phyloP scores from a whole-genome alignment of 2,797 vertebrate genomes.

The Karalla daura region DNA sequence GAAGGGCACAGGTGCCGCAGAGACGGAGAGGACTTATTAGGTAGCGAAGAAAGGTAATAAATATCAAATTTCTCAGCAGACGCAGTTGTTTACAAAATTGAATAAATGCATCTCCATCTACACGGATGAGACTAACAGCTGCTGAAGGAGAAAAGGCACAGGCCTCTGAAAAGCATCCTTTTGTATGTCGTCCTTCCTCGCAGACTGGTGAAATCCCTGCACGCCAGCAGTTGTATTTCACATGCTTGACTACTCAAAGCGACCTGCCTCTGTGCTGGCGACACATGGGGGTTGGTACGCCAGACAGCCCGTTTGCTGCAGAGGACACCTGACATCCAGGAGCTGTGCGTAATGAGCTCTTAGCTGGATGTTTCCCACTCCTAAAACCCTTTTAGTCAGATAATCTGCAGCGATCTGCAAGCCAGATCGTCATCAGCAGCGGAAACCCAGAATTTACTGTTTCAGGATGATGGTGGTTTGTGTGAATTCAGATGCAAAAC shows the following conservation, averaged over 20 bases:
- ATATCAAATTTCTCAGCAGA: conserved; percentile 24
- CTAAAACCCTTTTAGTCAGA: conserved; percentile 6
- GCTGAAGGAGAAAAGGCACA: not conserved
- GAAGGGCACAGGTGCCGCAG: conserved; percentile 73
- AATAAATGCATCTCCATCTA: conserved; percentile 14
- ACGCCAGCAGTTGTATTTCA: conserved; percentile 15
- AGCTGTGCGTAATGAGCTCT: conserved; percentile 45
- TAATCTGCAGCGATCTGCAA: conserved; percentile 4
- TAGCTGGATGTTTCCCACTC: conserved; percentile 15
- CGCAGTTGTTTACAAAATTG: conserved; percentile 11
- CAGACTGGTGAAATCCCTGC: conserved; percentile 20
- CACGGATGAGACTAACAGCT: conserved; percentile 4
- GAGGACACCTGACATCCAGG: conserved; percentile 26
- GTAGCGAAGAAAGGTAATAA: conserved; percentile 10
- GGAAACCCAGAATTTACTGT: not conserved
- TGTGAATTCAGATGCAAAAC: conserved; percentile 1
- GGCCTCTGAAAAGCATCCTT: not conserved
- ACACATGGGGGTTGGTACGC: conserved; percentile 27
- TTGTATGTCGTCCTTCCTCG: not conserved
- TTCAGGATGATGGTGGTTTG: not conserved
- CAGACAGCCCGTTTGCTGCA: conserved; percentile 36
- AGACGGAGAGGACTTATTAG: conserved; percentile 27
- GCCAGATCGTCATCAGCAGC: not conserved
- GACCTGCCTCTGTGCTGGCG: conserved; percentile 40
- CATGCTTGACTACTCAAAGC: conserved; percentile 15